A percentile compares a stretch with the other conserved stretches of the same genome.
Evolutionary conservation across 2,888 invertebrate genomes (phyloP).

Genomic region (Clivina fossor): DNA sequence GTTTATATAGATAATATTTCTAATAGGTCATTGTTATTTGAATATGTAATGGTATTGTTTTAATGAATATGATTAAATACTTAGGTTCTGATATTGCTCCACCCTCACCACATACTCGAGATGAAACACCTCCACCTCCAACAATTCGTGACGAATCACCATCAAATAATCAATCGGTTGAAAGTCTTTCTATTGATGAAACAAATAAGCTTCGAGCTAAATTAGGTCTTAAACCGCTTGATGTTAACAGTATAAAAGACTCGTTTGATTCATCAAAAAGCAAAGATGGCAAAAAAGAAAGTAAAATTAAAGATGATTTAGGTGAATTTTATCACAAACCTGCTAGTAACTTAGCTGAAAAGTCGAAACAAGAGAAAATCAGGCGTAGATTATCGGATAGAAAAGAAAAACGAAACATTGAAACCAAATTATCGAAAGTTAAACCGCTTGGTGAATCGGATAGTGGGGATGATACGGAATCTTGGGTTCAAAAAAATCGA

Average conservation of each 20-base stretch:
- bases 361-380: conserved; percentile 77
- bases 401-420: conserved; percentile 77
- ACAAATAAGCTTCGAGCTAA: conserved; percentile 90
- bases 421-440: conserved; percentile 64
- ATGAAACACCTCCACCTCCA: conserved; percentile 41
- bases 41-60: too few relatives aligned
- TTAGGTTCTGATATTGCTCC: conserved; percentile 40
- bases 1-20: too few relatives aligned
- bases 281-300: conserved; percentile 59
- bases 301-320: conserved; percentile 57
- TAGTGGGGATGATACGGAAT: conserved; percentile 69
- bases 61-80: conserved; percentile 26
- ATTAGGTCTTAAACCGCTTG: conserved; percentile 90
- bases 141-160: conserved; percentile 45
- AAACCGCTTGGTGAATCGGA: conserved; percentile 71
- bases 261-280: conserved; percentile 30
- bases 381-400: conserved; percentile 75
- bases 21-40: conserved; percentile 5
- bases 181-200: conserved; percentile 75
- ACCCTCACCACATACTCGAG: conserved; percentile 52
- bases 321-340: conserved; percentile 89
- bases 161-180: conserved; percentile 52
- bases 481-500: conserved; percentile 84
- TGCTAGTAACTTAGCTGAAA: conserved; percentile 72
- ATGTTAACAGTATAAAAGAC: conserved; percentile 59